Evolutionary conservation across 2,113 vertebrate species (phyloP).

Genomic region (Gracilinanus agilis): DNA sequence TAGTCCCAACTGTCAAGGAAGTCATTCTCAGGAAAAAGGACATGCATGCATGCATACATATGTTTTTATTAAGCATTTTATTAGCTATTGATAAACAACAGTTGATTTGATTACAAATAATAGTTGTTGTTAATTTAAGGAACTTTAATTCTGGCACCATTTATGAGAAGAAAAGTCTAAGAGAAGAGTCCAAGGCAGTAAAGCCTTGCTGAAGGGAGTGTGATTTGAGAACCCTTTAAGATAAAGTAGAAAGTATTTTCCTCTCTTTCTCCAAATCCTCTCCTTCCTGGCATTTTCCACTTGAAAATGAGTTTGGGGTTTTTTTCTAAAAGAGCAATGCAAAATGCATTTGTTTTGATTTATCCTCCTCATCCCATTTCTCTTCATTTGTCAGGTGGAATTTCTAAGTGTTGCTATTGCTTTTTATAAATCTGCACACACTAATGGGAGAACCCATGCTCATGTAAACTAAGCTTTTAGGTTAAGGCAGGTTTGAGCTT

Average conservation of each 20-base stretch:
- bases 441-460: neutral
- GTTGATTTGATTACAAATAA: neutral
- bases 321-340: conserved; percentile 42
- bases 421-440: conserved; percentile 26
- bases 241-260: conserved; percentile 5
- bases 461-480: conserved; percentile 41
- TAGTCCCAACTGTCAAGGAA: conserved; percentile 1
- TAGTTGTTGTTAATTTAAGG: neutral
- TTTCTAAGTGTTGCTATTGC: neutral
- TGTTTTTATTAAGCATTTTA: conserved; percentile 24
- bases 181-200: neutral
- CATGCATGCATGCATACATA: conserved; percentile 14
- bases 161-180: conserved; percentile 36
- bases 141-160: neutral
- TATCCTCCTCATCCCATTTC: neutral
- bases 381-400: conserved; percentile 27
- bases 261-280: conserved; percentile 21
- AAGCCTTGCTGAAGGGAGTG: neutral
- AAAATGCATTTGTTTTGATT: conserved; percentile 6
- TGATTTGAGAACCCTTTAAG: conserved; percentile 26
- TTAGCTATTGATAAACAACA: neutral
- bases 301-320: conserved; percentile 13
- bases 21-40: conserved; percentile 12
- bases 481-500: neutral
- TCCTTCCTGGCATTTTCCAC: conserved; percentile 32